A percentile compares a stretch with the other conserved stretches of the same genome.
phyloP scores from a whole-genome alignment of 2,797 vertebrate genomes.

The Danio kyathit region DNA sequence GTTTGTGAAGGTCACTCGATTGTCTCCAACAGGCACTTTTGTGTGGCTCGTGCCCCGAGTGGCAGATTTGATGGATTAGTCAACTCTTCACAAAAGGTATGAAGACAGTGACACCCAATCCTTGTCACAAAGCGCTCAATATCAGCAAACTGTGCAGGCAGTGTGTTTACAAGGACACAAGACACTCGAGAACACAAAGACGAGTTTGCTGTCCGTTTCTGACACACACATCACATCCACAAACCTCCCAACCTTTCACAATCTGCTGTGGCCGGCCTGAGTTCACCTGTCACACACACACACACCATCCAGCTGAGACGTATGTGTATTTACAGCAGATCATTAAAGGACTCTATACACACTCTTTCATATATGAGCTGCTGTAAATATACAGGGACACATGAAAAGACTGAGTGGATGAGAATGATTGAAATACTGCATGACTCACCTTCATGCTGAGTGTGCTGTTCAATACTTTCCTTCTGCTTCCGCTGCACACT shows the following conservation, averaged over 20 bases:
- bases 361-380: neutral
- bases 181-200: conserved; percentile 19
- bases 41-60: conserved; percentile 4
- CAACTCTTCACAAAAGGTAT: conserved; percentile 21
- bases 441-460: neutral
- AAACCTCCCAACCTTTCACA: conserved; percentile 27
- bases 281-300: conserved; percentile 1
- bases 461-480: neutral
- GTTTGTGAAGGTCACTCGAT: conserved; percentile 27
- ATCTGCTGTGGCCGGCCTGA: conserved; percentile 15
- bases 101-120: conserved; percentile 17
- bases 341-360: neutral
- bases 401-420: conserved; percentile 4
- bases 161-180: conserved; percentile 37
- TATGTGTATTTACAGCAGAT: neutral
- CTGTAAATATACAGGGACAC: neutral
- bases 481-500: neutral
- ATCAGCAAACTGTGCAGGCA: conserved; percentile 10
- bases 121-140: conserved; percentile 12
- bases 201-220: conserved; percentile 5
- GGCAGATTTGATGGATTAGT: conserved; percentile 47
- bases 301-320: neutral
- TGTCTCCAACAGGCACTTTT: neutral
- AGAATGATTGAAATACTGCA: neutral
- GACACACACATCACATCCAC: neutral